Percentiles rank a stretch among this genome's conserved stretches.
Evolutionary conservation across 1,140 invertebrate species (phyloP).

Genomic region (Dendrolimus punctatus): DNA sequence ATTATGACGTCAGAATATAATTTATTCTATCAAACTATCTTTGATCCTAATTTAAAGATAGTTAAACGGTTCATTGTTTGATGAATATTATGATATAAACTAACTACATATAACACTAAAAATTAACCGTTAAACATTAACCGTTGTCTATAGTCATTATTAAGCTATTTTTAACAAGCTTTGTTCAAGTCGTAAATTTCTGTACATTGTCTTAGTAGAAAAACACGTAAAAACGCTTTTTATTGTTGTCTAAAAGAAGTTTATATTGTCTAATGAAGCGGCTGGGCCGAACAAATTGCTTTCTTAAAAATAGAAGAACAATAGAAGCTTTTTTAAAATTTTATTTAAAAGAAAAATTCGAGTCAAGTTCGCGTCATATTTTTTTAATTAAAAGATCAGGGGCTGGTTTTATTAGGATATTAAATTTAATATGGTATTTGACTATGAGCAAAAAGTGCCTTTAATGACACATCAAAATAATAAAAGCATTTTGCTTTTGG

Average conservation of each 20-base stretch:
- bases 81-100: constrained; percentile 8
- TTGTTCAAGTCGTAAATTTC: constrained; percentile 37
- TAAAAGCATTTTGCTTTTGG: too few relatives aligned
- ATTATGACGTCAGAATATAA: too few relatives aligned
- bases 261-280: constrained; percentile 35
- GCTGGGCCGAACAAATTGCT: constrained; percentile 23
- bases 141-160: constrained; percentile 22
- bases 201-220: constrained; percentile 28
- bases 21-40: too few relatives aligned
- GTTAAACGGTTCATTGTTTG: constrained; percentile 1
- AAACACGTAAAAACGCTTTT: constrained; percentile 37
- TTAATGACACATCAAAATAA: too few relatives aligned
- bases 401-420: too few relatives aligned
- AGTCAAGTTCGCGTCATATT: too few relatives aligned
- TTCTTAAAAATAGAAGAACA: constrained; percentile 29
- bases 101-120: constrained; percentile 4
- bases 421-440: too few relatives aligned
- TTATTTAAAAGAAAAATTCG: too few relatives aligned
- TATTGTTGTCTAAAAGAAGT: constrained; percentile 55
- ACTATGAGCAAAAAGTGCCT: too few relatives aligned
- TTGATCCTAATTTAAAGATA: background rate
- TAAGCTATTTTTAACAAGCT: constrained; percentile 31
- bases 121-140: constrained; percentile 12
- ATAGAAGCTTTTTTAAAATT: constrained; percentile 2
- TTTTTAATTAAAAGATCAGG: too few relatives aligned